Evolutionary conservation across 1,140 invertebrate species (phyloP).

Genomic region (Zaprionus ghesquierei): DNA sequence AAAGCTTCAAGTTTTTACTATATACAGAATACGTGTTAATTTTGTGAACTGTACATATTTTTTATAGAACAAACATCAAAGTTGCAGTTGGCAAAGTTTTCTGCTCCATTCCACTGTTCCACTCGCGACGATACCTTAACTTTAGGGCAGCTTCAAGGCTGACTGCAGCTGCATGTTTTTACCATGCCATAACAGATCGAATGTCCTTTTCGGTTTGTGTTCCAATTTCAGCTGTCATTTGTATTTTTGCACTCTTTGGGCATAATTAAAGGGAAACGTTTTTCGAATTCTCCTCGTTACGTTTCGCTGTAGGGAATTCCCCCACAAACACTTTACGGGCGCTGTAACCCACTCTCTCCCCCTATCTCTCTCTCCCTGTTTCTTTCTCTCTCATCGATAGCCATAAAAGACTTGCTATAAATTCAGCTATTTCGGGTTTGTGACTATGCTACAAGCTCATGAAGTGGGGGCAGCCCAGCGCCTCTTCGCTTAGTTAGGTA

Average conservation of each 20-base stretch:
- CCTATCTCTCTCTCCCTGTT: background rate
- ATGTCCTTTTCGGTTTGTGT: background rate
- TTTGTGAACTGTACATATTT: too few species aligned
- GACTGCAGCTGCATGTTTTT: too few species aligned
- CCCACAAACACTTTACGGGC: background rate
- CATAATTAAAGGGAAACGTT: background rate
- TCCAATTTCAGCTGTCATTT: background rate
- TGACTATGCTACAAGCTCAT: conserved; percentile 42
- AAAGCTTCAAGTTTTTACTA: too few species aligned
- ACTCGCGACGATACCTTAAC: too few species aligned
- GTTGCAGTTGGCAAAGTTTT: too few species aligned
- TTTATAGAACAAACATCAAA: too few species aligned
- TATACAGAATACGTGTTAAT: too few species aligned
- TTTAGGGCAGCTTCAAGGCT: too few species aligned
- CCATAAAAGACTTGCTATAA: conserved; percentile 63
- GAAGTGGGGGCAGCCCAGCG: background rate
- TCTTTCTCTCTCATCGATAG: background rate
- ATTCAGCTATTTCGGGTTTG: conserved; percentile 39
- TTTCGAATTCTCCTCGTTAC: background rate
- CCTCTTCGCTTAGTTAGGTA: too few species aligned
- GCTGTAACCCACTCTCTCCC: background rate
- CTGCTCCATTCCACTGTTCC: too few species aligned
- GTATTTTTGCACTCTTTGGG: background rate
- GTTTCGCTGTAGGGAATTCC: background rate
- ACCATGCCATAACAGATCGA: background rate